Evolutionary conservation across 2,113 vertebrate genomes (phyloP), one percentile per base, ranked within the genome.

Genomic region (Epinephelus cyanopodus): DNA sequence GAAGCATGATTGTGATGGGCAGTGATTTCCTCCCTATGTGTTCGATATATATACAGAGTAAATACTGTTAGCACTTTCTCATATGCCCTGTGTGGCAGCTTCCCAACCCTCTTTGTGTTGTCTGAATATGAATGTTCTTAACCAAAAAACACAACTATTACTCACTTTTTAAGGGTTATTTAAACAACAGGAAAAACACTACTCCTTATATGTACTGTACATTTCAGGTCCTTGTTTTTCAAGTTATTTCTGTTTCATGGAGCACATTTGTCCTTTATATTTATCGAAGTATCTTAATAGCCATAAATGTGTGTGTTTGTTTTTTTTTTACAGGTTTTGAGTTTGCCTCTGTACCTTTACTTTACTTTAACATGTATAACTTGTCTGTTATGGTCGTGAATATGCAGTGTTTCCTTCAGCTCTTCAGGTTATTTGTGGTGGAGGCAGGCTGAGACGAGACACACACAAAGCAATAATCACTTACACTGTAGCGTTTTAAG

Each of bases 21-120:
- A 67, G 79, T 5, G 57, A 84, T 52, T 52, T 80, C 58, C 71
- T 83, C 70, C 37, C 37, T 63, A 14, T 56, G 62, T 77, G 64
- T 81, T 73, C 56, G n/a, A n/a, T 33, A 66, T 12, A 47, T 77
- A 81, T 53, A 83, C 68, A 66, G 17, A 85, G 74, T 62, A 67
- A 77, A 86, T 78, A 78, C 87, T 84, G 60, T 79, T 69, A 88
- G 91, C 86, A 92, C 90, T 93, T 92, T 92, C 82, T 87, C 65
- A 74, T 62, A 70, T 14, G 21, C 67, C 68, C 27, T 21, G 12
- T 86, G 80, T 87, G 60, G 61, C 62, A 71, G 21, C 33, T 74
- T 60, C 69, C 63, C 71, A 29, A 29, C 60, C 68, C 27, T 45
- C 15, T 78, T 74, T 83, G 79, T 83, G 73, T 87, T 79, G 71